phyloP scores from a whole-genome alignment of 2,113 vertebrate species.

The Oryctolagus cuniculus region DNA sequence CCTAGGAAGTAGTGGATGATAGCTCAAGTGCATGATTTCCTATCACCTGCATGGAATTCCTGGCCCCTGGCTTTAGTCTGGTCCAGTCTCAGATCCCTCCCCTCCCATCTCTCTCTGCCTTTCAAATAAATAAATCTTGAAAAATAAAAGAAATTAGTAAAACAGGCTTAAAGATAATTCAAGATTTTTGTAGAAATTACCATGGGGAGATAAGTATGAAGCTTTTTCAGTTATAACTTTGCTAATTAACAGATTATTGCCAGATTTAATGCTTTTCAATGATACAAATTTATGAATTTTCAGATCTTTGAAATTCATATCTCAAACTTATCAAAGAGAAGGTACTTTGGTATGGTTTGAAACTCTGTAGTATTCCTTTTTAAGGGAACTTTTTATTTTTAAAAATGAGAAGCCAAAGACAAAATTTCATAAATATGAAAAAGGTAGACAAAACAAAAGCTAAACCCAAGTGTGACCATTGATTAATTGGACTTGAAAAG shows the following conservation, averaged over 20 bases:
- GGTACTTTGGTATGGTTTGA: background rate
- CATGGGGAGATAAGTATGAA: background rate
- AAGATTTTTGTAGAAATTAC: background rate
- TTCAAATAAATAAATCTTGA: no score
- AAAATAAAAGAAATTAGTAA: background rate
- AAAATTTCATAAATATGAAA: constrained; percentile 22
- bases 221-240: background rate
- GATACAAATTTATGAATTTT: background rate
- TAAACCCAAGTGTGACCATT: background rate
- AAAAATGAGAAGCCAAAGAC: background rate
- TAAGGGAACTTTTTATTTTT: background rate
- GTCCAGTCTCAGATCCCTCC: no score
- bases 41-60: no score
- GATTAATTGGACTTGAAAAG: background rate
- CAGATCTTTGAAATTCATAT: background rate
- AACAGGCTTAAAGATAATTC: background rate
- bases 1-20: no score
- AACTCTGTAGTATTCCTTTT: background rate
- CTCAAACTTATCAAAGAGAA: background rate
- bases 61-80: no score
- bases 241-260: background rate
- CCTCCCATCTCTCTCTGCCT: no score
- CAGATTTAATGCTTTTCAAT: background rate
- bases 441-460: background rate
- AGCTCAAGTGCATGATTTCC: no score